Conservation (phyloP, 2,888 invertebrate genomes). For the Lydus trimaculatus region DNA sequence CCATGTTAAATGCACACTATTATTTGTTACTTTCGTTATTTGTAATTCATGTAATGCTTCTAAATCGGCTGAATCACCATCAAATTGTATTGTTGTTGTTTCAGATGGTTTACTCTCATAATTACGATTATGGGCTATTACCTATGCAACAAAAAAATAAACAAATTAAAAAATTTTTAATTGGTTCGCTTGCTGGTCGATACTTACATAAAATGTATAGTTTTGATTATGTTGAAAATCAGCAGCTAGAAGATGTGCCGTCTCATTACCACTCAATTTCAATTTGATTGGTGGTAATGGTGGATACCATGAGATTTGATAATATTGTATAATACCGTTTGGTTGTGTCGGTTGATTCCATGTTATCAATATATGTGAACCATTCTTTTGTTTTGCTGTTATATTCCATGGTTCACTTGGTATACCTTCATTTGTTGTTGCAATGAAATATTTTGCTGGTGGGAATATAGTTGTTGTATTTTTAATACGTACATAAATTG, state of each 20-base stretch:
- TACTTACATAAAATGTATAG: constrained; percentile 77
- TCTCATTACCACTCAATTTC: constrained; percentile 59
- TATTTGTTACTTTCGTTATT: constrained; percentile 62
- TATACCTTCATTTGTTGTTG: constrained; percentile 73
- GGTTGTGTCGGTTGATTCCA: constrained; percentile 74
- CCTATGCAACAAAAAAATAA: constrained; percentile 60
- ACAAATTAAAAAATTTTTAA: too few species aligned
- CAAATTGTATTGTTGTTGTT: constrained; percentile 67
- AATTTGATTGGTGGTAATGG: constrained; percentile 65
- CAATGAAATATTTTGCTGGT: constrained; percentile 69
- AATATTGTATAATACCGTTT: constrained; percentile 69
- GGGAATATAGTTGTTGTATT: constrained; percentile 66
- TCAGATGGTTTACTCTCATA: constrained; percentile 69
- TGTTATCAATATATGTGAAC: constrained; percentile 69
- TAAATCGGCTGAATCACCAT: constrained; percentile 70
- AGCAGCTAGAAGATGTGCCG: constrained; percentile 64
- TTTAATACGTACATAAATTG: constrained; percentile 74
- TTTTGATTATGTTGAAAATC: constrained; percentile 65
- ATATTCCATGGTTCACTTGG: constrained; percentile 76
- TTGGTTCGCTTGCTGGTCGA: too few species aligned
- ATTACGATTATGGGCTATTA: constrained; percentile 71
- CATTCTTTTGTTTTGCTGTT: constrained; percentile 69
- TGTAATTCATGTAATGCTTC: constrained; percentile 67
- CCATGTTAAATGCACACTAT: constrained; percentile 70
- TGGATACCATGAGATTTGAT: constrained; percentile 72